Percentiles rank a stretch among this genome's conserved stretches.
Conservation (phyloP, 1,140 invertebrate species). For the Octopus bimaculoides region DNA sequence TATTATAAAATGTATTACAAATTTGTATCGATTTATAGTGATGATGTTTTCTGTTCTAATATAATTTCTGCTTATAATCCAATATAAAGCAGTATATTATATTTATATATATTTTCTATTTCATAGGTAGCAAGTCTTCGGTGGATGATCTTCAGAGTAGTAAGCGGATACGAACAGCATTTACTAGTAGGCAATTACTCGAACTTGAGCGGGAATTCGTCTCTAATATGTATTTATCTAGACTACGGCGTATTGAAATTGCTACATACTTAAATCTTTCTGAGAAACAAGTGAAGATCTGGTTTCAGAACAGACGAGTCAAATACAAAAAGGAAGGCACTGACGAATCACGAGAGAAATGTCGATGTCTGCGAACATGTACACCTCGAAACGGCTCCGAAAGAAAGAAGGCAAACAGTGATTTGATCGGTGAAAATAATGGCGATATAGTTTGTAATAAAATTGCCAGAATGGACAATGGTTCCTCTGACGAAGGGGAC, state of each 20-base stretch:
- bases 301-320: conserved; percentile 87
- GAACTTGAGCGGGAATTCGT: conserved; percentile 64
- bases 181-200: conserved; percentile 63
- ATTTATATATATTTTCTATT: conserved; percentile 8
- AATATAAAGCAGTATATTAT: too few relatives aligned
- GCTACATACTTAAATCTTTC: conserved; percentile 69
- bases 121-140: conserved; percentile 43
- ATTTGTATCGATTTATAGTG: too few relatives aligned
- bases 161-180: conserved; percentile 64
- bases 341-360: conserved; percentile 54
- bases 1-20: too few relatives aligned
- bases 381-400: conserved; percentile 17
- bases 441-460: background rate
- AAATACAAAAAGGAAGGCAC: conserved; percentile 81
- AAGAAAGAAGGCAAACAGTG: background rate
- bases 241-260: conserved; percentile 64
- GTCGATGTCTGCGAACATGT: conserved; percentile 60
- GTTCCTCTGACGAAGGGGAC: background rate
- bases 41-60: too few relatives aligned
- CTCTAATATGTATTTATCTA: conserved; percentile 63
- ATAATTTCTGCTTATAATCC: too few relatives aligned
- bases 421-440: background rate
- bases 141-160: conserved; percentile 48
- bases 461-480: background rate
- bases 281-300: conserved; percentile 92